These are phyloP conservation scores for Germaria angustata DNA, from an alignment of 2,888 invertebrate genomes.

Conservation along the genomic window DNA sequence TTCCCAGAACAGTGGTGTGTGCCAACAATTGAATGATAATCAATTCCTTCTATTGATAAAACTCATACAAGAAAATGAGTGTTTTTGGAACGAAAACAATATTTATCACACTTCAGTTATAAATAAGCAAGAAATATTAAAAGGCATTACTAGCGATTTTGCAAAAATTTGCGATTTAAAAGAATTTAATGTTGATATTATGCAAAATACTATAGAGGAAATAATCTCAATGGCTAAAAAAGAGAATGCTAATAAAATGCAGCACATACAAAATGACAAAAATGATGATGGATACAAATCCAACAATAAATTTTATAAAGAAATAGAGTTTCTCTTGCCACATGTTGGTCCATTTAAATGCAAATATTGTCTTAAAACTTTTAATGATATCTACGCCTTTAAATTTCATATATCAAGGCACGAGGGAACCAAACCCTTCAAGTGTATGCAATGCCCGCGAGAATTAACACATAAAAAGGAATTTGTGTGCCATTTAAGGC, in stretches of 20 bases:
- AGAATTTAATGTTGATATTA: conserved; percentile 24
- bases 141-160: conserved; percentile 13
- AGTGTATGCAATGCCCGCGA: conserved; percentile 56
- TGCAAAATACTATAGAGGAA: conserved; percentile 55
- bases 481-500: conserved; percentile 56
- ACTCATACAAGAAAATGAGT: conserved; percentile 54
- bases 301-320: conserved; percentile 31
- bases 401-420: conserved; percentile 60
- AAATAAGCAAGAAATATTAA: conserved; percentile 48
- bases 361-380: conserved; percentile 35
- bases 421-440: conserved; percentile 58
- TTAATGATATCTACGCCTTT: conserved; percentile 50
- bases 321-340: conserved; percentile 48
- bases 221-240: conserved; percentile 47
- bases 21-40: conserved; percentile 34
- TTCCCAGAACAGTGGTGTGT: conserved; percentile 30
- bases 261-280: background rate
- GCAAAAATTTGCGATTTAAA: conserved; percentile 5
- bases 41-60: conserved; percentile 36
- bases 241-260: conserved; percentile 37
- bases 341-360: conserved; percentile 61
- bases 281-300: conserved; percentile 16
- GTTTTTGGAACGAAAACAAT: conserved; percentile 63
- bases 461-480: conserved; percentile 61
- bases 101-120: conserved; percentile 57